Evolutionary conservation across 2,797 vertebrate species (phyloP).

Genomic region (Molossus molossus): DNA sequence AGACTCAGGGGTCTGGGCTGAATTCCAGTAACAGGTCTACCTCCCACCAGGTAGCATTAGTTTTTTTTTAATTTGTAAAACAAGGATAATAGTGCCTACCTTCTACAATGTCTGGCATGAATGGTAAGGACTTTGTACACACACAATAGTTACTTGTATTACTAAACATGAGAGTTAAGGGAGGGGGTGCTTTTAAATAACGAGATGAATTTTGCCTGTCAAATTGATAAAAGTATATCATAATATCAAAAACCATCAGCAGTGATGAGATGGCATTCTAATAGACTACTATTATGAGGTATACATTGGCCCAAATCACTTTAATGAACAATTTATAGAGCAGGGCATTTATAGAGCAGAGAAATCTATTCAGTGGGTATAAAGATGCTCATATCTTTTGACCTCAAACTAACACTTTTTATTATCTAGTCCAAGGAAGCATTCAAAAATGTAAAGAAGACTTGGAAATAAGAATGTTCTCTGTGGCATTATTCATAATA

Average conservation of each 20-base stretch:
- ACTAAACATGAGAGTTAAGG: not conserved
- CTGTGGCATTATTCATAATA: slow-evolving; percentile 26
- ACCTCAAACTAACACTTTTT: not conserved
- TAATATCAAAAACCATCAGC: not conserved
- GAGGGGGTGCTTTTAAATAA: not conserved
- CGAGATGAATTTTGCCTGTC: not conserved
- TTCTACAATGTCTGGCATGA: not conserved
- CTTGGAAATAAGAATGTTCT: slow-evolving; percentile 9
- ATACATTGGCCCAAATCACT: fast-evolving
- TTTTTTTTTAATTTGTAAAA: not conserved
- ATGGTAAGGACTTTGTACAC: too few relatives aligned
- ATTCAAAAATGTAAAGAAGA: not conserved
- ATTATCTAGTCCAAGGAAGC: slow-evolving; percentile 43
- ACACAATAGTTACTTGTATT: too few relatives aligned
- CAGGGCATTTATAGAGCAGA: too few relatives aligned
- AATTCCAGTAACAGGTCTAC: not conserved
- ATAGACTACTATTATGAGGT: not conserved
- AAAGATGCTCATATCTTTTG: not conserved
- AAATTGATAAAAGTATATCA: not conserved
- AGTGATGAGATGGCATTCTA: not conserved
- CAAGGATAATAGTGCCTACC: not conserved
- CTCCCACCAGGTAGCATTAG: not conserved
- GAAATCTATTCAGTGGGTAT: not conserved
- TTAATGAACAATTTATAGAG: not conserved
- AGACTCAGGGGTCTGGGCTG: not conserved